A percentile compares a stretch with the other conserved stretches of the same genome.
These are phyloP conservation scores for Vidua macroura DNA, from an alignment of 2,113 vertebrate genomes.

Conservation along the genomic window DNA sequence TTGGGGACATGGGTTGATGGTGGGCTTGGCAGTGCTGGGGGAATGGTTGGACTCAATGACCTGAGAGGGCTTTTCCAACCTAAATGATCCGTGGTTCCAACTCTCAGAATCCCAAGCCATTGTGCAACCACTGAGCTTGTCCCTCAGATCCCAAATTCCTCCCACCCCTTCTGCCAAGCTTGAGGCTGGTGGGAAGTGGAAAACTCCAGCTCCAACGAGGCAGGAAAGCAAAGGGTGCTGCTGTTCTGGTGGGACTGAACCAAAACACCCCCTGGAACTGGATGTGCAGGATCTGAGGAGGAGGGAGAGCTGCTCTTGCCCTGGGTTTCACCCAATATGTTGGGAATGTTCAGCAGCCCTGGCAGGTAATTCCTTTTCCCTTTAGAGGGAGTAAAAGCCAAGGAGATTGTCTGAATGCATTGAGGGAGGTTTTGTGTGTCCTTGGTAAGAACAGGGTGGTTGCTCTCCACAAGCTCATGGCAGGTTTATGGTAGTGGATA, in stretches of 20 bases:
- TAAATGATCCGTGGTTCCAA: neutral
- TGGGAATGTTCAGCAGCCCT: neutral
- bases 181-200: neutral
- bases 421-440: neutral
- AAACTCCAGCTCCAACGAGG: neutral
- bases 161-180: neutral
- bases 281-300: neutral
- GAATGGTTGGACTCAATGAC: neutral
- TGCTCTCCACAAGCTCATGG: neutral
- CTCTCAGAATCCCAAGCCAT: neutral
- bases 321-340: neutral
- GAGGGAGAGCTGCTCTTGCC: neutral
- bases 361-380: neutral
- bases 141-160: neutral
- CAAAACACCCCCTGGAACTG: rapidly evolving
- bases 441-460: neutral
- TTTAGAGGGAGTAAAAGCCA: neutral
- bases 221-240: neutral
- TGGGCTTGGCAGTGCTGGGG: neutral
- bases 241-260: neutral
- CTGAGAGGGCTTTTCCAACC: neutral
- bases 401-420: neutral
- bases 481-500: neutral
- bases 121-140: rapidly evolving
- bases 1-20: neutral